Percentiles rank a stretch among this genome's conserved stretches.
Conservation (phyloP, 2,888 invertebrate species). For the Zygothrica quintamaculata region DNA sequence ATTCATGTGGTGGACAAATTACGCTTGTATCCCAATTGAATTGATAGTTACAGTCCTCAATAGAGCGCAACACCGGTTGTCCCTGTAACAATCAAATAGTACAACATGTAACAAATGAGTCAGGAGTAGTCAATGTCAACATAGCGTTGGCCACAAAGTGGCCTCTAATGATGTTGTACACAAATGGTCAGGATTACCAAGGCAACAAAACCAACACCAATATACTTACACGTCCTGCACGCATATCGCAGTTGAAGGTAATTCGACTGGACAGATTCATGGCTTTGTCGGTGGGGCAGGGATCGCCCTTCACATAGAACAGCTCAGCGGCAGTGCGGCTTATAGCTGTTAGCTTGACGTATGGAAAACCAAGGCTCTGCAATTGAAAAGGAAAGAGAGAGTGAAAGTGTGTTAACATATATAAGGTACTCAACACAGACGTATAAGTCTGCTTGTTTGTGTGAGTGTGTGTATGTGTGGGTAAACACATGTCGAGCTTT, state of each 20-base stretch:
- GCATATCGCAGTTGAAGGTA: constrained; percentile 81
- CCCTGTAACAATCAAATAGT: constrained; percentile 68
- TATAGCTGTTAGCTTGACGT: constrained; percentile 70
- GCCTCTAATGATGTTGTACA: background rate
- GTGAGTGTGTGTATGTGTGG: constrained; percentile 21
- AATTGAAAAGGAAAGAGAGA: constrained; percentile 31
- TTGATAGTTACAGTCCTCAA: constrained; percentile 82
- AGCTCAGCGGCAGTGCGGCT: constrained; percentile 79
- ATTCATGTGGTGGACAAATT: constrained; percentile 83
- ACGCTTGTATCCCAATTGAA: constrained; percentile 84
- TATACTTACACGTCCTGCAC: constrained; percentile 82
- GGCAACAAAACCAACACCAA: constrained; percentile 10
- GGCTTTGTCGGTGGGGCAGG: constrained; percentile 77
- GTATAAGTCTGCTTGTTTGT: no score
- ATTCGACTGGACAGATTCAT: constrained; percentile 79
- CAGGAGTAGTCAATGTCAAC: no score
- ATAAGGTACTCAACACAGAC: no score
- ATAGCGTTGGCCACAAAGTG: constrained; percentile 19
- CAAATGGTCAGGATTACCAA: constrained; percentile 16
- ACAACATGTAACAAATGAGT: constrained; percentile 5
- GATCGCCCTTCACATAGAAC: constrained; percentile 79
- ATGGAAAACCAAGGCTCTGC: constrained; percentile 83
- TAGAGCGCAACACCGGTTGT: constrained; percentile 81
- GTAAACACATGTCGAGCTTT: constrained; percentile 59
- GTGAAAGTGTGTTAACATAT: constrained; percentile 1